A percentile compares a stretch with the other conserved stretches of the same genome.
These are phyloP conservation scores for Cephus nigrinus DNA, from an alignment of 2,888 invertebrate genomes.

Conservation along the genomic window DNA sequence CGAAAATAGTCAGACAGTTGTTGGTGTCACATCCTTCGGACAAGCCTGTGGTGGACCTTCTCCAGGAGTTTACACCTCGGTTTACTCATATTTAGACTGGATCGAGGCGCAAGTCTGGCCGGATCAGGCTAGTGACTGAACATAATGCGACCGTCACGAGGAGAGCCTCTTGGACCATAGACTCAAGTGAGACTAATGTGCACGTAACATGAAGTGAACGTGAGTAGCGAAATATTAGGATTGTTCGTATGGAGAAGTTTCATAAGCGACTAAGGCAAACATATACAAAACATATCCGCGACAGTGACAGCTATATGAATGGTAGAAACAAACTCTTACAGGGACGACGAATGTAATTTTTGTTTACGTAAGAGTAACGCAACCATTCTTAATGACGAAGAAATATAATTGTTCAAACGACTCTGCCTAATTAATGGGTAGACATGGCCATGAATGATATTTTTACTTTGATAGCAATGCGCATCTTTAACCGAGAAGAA, in stretches of 20 bases:
- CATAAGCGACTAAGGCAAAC: neutral
- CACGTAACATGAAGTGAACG: neutral
- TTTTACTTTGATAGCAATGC: neutral
- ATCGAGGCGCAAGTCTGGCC: conserved; percentile 57
- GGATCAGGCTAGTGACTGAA: conserved; percentile 11
- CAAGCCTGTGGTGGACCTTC: conserved; percentile 46
- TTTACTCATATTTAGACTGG: conserved; percentile 54
- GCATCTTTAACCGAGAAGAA: neutral
- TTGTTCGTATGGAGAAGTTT: neutral
- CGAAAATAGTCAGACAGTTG: conserved; percentile 32
- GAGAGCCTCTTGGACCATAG: neutral
- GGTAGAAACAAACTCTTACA: neutral
- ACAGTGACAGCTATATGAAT: neutral
- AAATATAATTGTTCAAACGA: neutral
- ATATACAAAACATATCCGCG: neutral
- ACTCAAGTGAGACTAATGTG: neutral
- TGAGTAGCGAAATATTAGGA: neutral
- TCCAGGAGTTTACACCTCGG: conserved; percentile 55
- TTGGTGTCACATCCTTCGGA: conserved; percentile 57
- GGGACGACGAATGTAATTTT: neutral
- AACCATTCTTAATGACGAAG: neutral
- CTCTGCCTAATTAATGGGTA: neutral
- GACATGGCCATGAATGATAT: neutral
- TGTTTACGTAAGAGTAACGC: no score
- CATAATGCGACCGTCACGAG: neutral